Evolutionary conservation across 2,888 invertebrate species (phyloP), one percentile per base, ranked within the genome.

Genomic region (Slavum lentiscoides): DNA sequence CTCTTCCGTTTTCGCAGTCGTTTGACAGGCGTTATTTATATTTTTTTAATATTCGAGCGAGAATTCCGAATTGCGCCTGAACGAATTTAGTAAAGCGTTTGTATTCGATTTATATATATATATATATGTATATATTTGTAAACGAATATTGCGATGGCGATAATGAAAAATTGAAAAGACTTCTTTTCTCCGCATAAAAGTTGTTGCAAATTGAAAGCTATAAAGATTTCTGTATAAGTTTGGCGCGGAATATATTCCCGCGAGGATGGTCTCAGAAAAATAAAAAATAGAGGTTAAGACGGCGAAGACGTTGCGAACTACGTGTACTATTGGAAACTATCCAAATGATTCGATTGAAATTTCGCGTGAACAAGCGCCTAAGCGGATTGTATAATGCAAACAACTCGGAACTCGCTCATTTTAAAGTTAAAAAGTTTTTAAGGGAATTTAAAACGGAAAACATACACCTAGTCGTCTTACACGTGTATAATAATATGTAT

Each of bases 321-420:
- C 17, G 23, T 3, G 21, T 72, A 62, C 61, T 73, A 74, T 62
- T 74, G 62, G 30, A 62, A 62, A 62, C 49, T 74, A 74, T 74
- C 73, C 62, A 74, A 62, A 62, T 74, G 73, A 74, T 74, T 62
- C 49, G n/a, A 74, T 74, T 62, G 61, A 8, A n/a, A 74, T 62
- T 62, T 62, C 7, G 49, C n/a, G 49, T 43, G 30, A 30, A 73
- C 13, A 73, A 30, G 23, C 30, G 30, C 30, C 11, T 67, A 43
- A 39, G 55, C 19, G 39, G 39, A 58, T 37, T 66, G 37, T 23
- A 66, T 64, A 30, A 30, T 30, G 13, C 49, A n/a, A 73, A 74
- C 5, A 62, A 62, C 64, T 39, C 53, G 37, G 19, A 64, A 7
- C 49, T 53, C n/a, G 53, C 49, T n/a, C 49, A 7, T 74, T 62